Percentiles rank a stretch among this genome's conserved stretches.
These are phyloP conservation scores for Ceyx melanurus DNA, from an alignment of 2,113 vertebrate genomes.

Conservation along the genomic window DNA sequence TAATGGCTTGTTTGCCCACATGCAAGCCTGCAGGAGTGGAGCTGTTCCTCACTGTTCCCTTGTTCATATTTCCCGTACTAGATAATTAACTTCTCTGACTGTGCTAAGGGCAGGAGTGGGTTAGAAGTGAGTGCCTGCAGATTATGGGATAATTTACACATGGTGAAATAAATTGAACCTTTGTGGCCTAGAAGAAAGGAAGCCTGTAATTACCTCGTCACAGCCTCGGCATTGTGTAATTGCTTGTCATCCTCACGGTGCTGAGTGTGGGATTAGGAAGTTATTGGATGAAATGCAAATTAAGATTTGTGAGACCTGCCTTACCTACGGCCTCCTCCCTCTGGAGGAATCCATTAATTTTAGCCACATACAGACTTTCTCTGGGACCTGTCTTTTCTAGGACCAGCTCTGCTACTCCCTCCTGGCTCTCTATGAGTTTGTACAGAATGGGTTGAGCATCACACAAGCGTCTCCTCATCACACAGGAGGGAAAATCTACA, in stretches of 20 bases:
- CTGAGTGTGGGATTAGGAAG: background rate
- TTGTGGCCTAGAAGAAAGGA: conserved; percentile 29
- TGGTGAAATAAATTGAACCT: conserved; percentile 9
- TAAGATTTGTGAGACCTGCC: background rate
- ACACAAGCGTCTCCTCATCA: conserved; percentile 78
- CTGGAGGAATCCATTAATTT: background rate
- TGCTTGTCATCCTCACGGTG: background rate
- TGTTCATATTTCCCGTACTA: background rate
- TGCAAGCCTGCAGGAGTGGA: background rate
- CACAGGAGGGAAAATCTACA: conserved; percentile 93
- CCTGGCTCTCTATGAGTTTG: conserved; percentile 83
- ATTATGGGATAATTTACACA: conserved; percentile 28
- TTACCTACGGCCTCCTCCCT: background rate
- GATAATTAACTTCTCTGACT: background rate
- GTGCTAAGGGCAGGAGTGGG: background rate
- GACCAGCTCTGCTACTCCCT: conserved; percentile 86
- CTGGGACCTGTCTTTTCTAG: conserved; percentile 71
- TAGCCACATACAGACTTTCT: background rate
- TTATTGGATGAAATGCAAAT: background rate
- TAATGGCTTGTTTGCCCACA: conserved; percentile 55
- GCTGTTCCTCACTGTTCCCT: background rate
- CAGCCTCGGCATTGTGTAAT: background rate
- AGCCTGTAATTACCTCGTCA: conserved; percentile 43
- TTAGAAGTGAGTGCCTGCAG: background rate
- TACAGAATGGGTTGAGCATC: conserved; percentile 82